Base-by-base conservation (phyloP, 2,113 vertebrate species). In the Tiliqua scincoides region DNA sequence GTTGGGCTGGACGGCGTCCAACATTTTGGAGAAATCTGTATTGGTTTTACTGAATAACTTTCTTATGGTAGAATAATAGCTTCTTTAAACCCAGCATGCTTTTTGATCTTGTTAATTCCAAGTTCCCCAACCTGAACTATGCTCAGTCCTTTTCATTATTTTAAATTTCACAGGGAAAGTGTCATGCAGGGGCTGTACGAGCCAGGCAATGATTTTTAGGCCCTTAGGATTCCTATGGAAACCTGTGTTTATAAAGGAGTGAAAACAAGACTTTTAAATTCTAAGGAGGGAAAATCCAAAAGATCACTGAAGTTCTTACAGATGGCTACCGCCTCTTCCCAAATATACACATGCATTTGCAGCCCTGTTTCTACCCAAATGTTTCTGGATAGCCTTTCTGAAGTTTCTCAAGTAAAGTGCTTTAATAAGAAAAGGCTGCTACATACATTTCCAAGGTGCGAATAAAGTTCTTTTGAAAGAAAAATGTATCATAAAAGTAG, bases 91-190 rank as follows among this genome's bases (percentile, higher is more conserved):
- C 91, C 95, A 61, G 91, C 92, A 95, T 62, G 90, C 87, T 91
- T 94, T 93, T 93, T 89, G 84, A 92, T 95, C 84, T 94, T 86
- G 92, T 93, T 93, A 93, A 93, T 32, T 93, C 87, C 94, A 95
- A 82, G 91, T 91, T 88, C 82, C 84, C 89, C 75, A 89, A 90
- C 83, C 85, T 88, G 82, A 89, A 92, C 92, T 95, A 82, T 48
- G 9, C 40, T 10, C 43, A 90, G 87, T 87, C 83, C 78, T 89
- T 90, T 81, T 91, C 59, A 68, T 72, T 88, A 86, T 87, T 93
- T 88, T 84, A 71, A 92, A 90, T 84, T 77, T 85, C 7, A 88
- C 87, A 75, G 79, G 73, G 63, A 83, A 85, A 90, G 62, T 72
- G 92, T 94, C 90, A 79, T 85, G 76, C 77, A 86, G 72, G 25